A percentile compares a stretch with the other conserved stretches of the same genome.
phyloP scores from a whole-genome alignment of 2,113 vertebrate genomes.

The Solea senegalensis region DNA sequence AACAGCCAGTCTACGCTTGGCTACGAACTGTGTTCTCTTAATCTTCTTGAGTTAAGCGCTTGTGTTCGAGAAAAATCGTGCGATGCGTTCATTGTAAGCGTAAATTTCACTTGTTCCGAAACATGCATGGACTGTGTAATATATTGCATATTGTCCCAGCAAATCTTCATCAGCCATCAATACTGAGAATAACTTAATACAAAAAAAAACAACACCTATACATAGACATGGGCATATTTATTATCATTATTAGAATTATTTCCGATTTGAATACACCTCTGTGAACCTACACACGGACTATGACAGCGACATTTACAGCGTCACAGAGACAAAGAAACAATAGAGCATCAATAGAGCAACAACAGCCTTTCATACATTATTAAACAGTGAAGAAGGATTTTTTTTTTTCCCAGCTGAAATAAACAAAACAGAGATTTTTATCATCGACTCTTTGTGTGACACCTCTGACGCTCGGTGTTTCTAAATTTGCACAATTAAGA shows the following conservation, averaged over 20 bases:
- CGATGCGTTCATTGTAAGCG: conserved; percentile 3
- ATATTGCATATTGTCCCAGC: conserved; percentile 46
- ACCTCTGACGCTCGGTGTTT: conserved; percentile 12
- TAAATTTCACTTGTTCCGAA: conserved; percentile 14
- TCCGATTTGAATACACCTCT: conserved; percentile 42
- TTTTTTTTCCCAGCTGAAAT: conserved; percentile 36
- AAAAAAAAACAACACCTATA: conserved; percentile 68
- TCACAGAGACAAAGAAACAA: conserved; percentile 49
- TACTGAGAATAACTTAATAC: conserved; percentile 72
- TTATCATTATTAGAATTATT: conserved; percentile 1
- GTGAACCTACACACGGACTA: conserved; percentile 41
- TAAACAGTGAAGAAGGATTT: conserved; percentile 24
- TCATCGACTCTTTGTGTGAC: conserved; percentile 16
- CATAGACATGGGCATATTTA: conserved; percentile 35
- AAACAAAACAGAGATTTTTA: conserved; percentile 38
- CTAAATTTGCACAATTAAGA: conserved; percentile 25
- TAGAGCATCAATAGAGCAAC: conserved; percentile 48
- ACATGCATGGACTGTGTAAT: conserved; percentile 58
- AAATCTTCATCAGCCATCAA: conserved; percentile 40
- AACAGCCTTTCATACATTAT: conserved; percentile 48
- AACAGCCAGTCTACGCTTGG: conserved; percentile 13
- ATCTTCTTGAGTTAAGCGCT: background rate
- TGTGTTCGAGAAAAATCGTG: background rate
- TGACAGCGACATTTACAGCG: conserved; percentile 65
- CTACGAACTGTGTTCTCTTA: conserved; percentile 2